Base-by-base conservation (phyloP, 2,888 invertebrate genomes). In the Pristionchus maxplancki region DNA sequence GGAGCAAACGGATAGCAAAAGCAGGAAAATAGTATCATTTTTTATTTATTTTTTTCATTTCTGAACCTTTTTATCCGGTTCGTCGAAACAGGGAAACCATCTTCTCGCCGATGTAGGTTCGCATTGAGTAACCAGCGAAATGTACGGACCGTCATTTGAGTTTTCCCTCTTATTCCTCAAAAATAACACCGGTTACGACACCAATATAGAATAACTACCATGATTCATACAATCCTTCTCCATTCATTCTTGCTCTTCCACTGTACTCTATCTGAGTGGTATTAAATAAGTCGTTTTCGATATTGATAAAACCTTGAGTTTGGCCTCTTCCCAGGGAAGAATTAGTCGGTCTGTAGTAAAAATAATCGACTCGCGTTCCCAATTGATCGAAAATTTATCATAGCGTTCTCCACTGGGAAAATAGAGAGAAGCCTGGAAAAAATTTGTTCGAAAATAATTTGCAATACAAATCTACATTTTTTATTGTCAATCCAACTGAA, bases 31-130 rank as follows among this genome's bases (percentile, higher is more conserved):
- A 50, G 4, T 20, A 58, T 20, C 1, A 11, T 64, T 31, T 15
- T 64, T 31, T 64, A 31, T 2, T 9, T 2, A 31, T 28, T 1
- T 1, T 15, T 31, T 11, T 31, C 4, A 9, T 6, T 31, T 31
- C 9, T 11, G 5, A 28, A 78, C 78, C 78, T 78, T 78, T 17
- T 78, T 78, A 28, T 78, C 44, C 11, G 78, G 44, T n/a, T 78
- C 78, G 28, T 78, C 78, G 13, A 78, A 78, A 28, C 78, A 78
- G 11, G 78, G 78, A n/a, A 78, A 78, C 78, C 78, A 78, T 40
- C n/a, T 24, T 44, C 78, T 24, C 4, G 78, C 78, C 13, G 4
- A n/a, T 0, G 78, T 15, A 24, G 78, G 78, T 78, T 40, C 40
- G 15, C 78, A 78, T 15, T 78, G 44, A n/a, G 78, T 44, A 1